Evolutionary conservation across 2,113 vertebrate genomes (phyloP).

Genomic region (Oncorhynchus masou): DNA sequence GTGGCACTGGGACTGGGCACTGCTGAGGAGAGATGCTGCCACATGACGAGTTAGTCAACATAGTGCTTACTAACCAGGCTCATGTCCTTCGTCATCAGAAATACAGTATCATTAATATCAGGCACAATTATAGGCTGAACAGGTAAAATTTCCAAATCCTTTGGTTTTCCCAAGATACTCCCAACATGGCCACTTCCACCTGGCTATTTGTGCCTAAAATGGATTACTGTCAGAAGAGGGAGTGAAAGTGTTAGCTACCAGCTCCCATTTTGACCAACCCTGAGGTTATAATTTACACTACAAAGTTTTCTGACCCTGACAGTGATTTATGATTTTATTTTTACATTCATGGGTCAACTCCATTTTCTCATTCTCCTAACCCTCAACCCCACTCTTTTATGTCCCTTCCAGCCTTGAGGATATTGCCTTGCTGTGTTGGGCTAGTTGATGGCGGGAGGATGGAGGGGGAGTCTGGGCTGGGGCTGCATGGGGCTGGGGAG

Average conservation of each 20-base stretch:
- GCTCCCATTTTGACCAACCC: neutral
- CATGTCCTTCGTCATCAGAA: neutral
- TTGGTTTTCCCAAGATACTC: neutral
- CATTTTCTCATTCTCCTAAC: constrained; percentile 16
- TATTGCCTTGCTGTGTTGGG: constrained; percentile 17
- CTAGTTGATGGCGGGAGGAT: neutral
- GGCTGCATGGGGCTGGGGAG: neutral
- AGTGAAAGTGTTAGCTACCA: neutral
- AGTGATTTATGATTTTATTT: constrained; percentile 15
- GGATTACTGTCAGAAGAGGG: neutral
- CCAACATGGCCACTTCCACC: neutral
- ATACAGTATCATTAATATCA: neutral
- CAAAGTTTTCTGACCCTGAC: constrained; percentile 1
- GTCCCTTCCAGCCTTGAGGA: constrained; percentile 36
- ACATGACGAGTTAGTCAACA: neutral
- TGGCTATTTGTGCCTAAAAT: neutral
- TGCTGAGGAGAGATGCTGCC: neutral
- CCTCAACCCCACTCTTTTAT: constrained; percentile 29
- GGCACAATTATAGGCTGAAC: neutral
- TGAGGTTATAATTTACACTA: constrained; percentile 10
- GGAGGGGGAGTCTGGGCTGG: neutral
- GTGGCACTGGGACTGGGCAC: neutral
- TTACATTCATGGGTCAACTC: constrained; percentile 6
- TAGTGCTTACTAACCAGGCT: neutral
- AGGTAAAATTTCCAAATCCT: neutral